phyloP scores from a whole-genome alignment of 2,888 invertebrate genomes.

The Steinernema carpocapsae region DNA sequence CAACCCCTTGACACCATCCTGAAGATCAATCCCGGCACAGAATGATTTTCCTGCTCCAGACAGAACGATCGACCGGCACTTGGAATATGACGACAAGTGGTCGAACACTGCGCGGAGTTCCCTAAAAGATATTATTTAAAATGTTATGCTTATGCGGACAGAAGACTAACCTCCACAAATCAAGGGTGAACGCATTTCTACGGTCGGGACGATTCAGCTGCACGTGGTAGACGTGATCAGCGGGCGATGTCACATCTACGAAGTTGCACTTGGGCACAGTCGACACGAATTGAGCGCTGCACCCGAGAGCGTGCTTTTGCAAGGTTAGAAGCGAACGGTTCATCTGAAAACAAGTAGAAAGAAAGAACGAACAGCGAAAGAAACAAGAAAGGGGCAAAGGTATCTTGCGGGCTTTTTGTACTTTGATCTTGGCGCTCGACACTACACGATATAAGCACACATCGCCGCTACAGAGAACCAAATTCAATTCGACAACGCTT shows the following conservation, averaged over 20 bases:
- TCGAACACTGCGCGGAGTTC: constrained; percentile 84
- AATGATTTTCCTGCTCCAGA: constrained; percentile 86
- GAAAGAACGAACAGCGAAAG: background rate
- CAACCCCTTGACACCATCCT: constrained; percentile 43
- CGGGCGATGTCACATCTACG: constrained; percentile 39
- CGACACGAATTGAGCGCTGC: constrained; percentile 20
- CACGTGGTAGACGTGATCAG: constrained; percentile 75
- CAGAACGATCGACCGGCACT: constrained; percentile 85
- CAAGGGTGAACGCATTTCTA: constrained; percentile 81
- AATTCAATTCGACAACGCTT: too few relatives aligned
- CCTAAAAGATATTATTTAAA: constrained; percentile 59
- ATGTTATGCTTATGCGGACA: constrained; percentile 2
- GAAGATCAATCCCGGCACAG: constrained; percentile 82
- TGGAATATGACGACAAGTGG: constrained; percentile 77
- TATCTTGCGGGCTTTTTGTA: background rate
- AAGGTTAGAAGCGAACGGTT: background rate
- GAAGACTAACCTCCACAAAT: constrained; percentile 76
- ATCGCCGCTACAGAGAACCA: too few relatives aligned
- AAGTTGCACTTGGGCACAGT: constrained; percentile 39
- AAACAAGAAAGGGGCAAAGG: background rate
- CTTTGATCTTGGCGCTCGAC: background rate
- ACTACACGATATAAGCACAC: background rate
- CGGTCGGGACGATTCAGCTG: constrained; percentile 88
- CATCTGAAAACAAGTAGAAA: constrained; percentile 17
- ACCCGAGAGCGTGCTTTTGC: background rate